A percentile compares a stretch with the other conserved stretches of the same genome.
phyloP scores from a whole-genome alignment of 2,113 vertebrate species.

The Tringa solitaria region DNA sequence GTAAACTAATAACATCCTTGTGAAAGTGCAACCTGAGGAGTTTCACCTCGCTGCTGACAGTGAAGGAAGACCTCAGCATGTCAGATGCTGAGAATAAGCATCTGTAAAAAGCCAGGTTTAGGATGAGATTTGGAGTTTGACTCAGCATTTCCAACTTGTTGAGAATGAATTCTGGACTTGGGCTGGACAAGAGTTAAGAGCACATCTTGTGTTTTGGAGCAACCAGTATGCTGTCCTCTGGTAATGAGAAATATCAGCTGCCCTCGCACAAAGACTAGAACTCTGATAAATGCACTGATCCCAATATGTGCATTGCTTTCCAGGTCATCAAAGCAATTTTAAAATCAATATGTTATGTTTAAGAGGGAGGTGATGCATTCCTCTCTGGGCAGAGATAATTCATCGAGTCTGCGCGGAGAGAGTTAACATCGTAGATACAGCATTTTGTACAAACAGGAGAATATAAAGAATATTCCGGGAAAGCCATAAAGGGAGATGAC shows the following conservation, averaged over 20 bases:
- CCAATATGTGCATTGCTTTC: not conserved
- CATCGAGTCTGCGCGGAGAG: not conserved
- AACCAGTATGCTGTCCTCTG: not conserved
- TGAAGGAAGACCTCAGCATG: not conserved
- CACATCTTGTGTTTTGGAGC: not conserved
- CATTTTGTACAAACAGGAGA: not conserved
- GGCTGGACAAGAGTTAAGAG: not conserved
- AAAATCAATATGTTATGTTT: slow-evolving; percentile 17
- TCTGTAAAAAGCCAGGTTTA: not conserved
- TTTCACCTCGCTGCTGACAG: not conserved
- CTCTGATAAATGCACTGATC: not conserved
- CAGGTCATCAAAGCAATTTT: slow-evolving; percentile 16
- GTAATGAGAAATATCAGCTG: not conserved
- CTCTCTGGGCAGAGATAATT: not conserved
- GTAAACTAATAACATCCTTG: not conserved
- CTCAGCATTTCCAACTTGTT: not conserved
- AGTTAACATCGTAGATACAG: not conserved
- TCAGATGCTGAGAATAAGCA: not conserved
- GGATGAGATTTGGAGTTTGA: not conserved
- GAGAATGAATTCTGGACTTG: not conserved
- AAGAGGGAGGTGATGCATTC: not conserved
- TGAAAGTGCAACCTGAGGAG: not conserved
- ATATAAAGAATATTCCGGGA: slow-evolving; percentile 5
- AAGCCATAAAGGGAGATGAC: slow-evolving; percentile 7
- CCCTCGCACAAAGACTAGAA: not conserved